Evolutionary conservation across 2,113 vertebrate species (phyloP), one percentile per base, ranked within the genome.

Genomic region (Poeciliopsis occidentalis): DNA sequence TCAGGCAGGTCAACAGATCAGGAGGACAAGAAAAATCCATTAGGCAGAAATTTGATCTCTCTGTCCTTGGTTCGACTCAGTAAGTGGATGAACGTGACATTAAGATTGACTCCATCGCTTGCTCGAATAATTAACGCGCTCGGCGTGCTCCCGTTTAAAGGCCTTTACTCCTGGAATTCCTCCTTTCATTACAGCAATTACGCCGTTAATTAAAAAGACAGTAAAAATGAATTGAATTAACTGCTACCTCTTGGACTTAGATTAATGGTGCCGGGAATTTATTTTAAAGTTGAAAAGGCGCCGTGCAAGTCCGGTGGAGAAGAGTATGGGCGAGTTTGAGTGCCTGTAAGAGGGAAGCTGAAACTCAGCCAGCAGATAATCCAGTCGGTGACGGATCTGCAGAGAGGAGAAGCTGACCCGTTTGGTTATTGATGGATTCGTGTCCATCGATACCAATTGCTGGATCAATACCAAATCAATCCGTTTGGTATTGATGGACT

Each of bases 141-240:
- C 76, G 32, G 71, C 61, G 12, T 5, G 60, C 64, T 84, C 69
- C 83, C 22, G 12, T 75, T 85, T 82, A 73, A 37, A 80, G 87
- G 79, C 78, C 77, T 65, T 37, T 69, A 71, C 73, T 68, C 63
- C 82, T 78, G 75, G 77, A 85, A 86, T 60, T 80, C 79, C 75
- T 82, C 75, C 73, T 89, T 91, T 83, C 82, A 81, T 88, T 75
- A 44, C 64, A 78, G 80, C 80, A 82, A 91, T 92, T 89, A 90
- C 78, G 71, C 27, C 30, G 1, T 80, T 91, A 90, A 93, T 94
- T 93, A 92, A 92, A 91, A 89, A 87, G 86, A 85, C 68, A 75
- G 85, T 76, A 81, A 88, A 92, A 89, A 85, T 76, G 12, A 89
- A 92, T 92, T 87, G 57, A 89, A 92, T 93, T 88, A 87, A 27